phyloP scores from a whole-genome alignment of 2,888 invertebrate species.

The Brachyptera putata region DNA sequence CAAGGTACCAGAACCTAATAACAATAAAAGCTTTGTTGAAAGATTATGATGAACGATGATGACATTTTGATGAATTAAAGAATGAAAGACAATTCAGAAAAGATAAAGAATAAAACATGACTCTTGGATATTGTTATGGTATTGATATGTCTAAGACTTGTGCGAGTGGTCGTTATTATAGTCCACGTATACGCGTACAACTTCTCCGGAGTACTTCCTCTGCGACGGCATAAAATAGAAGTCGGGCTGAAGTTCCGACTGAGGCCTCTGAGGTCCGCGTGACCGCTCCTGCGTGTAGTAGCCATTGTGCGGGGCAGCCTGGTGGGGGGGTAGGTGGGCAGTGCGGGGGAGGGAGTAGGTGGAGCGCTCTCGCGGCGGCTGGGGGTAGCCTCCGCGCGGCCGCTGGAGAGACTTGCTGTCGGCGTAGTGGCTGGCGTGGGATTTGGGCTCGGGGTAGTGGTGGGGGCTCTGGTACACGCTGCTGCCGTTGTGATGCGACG shows the following conservation, averaged over 20 bases:
- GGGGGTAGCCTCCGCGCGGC: constrained; percentile 46
- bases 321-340: constrained; percentile 46
- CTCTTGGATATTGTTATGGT: not conserved
- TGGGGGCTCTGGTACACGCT: constrained; percentile 12
- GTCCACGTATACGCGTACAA: constrained; percentile 77
- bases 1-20: too few relatives aligned
- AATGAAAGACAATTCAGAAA: too few relatives aligned
- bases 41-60: too few relatives aligned
- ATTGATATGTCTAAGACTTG: not conserved
- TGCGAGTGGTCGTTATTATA: constrained; percentile 56
- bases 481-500: constrained; percentile 32
- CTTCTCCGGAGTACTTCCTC: constrained; percentile 88
- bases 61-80: too few relatives aligned
- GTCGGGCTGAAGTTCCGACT: constrained; percentile 61
- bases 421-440: constrained; percentile 25
- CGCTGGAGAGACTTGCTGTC: constrained; percentile 58
- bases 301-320: constrained; percentile 35
- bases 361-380: constrained; percentile 50
- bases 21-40: too few relatives aligned
- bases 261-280: constrained; percentile 41
- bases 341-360: constrained; percentile 74
- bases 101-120: too few relatives aligned
- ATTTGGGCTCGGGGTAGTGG: constrained; percentile 17
- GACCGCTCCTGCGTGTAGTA: constrained; percentile 41
- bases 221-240: constrained; percentile 96